Percentiles rank a stretch among this genome's conserved stretches.
Conservation (phyloP, 2,113 vertebrate species). For the Laticauda laticaudata region DNA sequence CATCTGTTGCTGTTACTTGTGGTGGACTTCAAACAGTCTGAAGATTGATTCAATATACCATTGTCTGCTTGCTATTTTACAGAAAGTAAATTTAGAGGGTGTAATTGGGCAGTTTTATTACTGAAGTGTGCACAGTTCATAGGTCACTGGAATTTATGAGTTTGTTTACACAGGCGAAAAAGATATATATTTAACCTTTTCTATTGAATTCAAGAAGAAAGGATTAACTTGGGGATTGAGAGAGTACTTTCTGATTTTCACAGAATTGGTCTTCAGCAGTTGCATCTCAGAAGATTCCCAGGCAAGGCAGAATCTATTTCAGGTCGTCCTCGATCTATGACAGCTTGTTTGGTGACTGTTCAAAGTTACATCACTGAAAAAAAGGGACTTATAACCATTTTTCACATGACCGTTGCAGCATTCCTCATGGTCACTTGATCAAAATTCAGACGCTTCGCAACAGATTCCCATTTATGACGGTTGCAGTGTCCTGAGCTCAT, state of each 20-base stretch:
- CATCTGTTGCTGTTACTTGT: neutral
- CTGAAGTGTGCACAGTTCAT: neutral
- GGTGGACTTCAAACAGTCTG: neutral
- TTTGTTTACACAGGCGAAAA: neutral
- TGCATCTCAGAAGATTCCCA: neutral
- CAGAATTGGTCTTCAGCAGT: neutral
- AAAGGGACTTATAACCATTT: neutral
- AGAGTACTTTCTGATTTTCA: neutral
- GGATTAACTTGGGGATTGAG: neutral
- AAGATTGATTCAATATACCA: neutral
- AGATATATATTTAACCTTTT: neutral
- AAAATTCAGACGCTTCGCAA: neutral
- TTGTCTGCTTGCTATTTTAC: neutral
- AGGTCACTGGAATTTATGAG: neutral
- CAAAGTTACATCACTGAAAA: neutral
- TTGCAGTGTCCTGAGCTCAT: neutral
- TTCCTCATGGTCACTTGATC: neutral
- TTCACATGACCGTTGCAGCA: neutral
- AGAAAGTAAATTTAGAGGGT: neutral
- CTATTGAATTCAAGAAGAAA: neutral
- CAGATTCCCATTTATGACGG: neutral
- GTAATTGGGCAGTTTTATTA: conserved; percentile 13
- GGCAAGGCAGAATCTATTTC: neutral
- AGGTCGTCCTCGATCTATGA: neutral
- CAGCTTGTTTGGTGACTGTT: neutral